phyloP scores from a whole-genome alignment of 2,797 vertebrate species.

The Odontamblyopus lacepedii region DNA sequence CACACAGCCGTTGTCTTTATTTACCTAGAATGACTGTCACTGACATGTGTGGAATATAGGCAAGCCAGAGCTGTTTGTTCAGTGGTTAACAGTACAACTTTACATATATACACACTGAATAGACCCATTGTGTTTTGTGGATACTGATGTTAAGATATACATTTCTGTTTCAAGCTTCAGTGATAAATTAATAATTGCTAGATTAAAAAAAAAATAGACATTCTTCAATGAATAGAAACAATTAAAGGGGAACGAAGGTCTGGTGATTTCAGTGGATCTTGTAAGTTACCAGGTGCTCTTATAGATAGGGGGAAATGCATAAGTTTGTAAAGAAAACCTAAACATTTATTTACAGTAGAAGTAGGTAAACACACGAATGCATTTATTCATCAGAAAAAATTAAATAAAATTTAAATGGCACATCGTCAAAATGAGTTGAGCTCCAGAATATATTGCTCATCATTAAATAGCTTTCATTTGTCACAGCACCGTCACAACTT shows the following conservation, averaged over 20 bases:
- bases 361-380: neutral
- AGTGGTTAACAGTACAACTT: neutral
- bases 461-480: neutral
- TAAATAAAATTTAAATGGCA: neutral
- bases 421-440: no score
- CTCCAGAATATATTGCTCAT: no score
- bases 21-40: conserved; percentile 25
- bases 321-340: no score
- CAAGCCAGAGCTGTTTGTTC: conserved; percentile 18
- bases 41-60: conserved; percentile 6
- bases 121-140: neutral
- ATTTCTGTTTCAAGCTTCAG: neutral
- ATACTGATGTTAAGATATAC: neutral
- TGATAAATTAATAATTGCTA: neutral
- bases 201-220: no score
- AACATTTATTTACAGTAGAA: neutral
- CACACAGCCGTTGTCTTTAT: conserved; percentile 35
- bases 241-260: no score
- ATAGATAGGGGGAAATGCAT: no score
- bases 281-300: no score
- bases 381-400: neutral
- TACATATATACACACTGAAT: neutral
- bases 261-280: no score
- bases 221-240: no score
- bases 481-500: neutral